phyloP scores from a whole-genome alignment of 2,888 invertebrate genomes.

The Timandra comae region DNA sequence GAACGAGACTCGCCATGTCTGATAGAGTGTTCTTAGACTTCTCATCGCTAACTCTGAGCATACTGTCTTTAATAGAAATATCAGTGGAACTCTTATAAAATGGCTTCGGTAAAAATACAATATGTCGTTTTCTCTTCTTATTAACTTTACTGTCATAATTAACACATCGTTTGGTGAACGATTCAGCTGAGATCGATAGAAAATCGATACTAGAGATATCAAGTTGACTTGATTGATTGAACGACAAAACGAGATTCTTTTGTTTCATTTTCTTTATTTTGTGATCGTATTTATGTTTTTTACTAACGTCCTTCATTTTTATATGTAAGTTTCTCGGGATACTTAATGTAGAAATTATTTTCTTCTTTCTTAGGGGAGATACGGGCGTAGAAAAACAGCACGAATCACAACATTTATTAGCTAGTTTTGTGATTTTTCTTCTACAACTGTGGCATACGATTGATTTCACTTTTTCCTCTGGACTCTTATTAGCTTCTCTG shows the following conservation, averaged over 20 bases:
- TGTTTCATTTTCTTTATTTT: conserved; percentile 25
- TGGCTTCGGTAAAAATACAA: conserved; percentile 30
- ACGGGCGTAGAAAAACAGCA: conserved; percentile 39
- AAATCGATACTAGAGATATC: conserved; percentile 40
- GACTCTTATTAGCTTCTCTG: conserved; percentile 22
- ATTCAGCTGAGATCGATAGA: conserved; percentile 41
- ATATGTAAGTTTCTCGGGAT: conserved; percentile 46
- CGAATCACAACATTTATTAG: conserved; percentile 2
- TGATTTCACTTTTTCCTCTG: conserved; percentile 26
- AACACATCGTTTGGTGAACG: conserved; percentile 34
- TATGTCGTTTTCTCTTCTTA: conserved; percentile 22
- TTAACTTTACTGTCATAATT: conserved; percentile 22
- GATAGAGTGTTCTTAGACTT: conserved; percentile 16
- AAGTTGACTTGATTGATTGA: conserved; percentile 25
- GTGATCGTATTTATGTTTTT: conserved; percentile 14
- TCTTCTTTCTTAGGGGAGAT: conserved; percentile 32
- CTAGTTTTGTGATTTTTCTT: conserved; percentile 11
- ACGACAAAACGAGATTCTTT: conserved; percentile 27
- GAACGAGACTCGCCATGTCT: conserved; percentile 35
- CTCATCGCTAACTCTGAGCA: too few relatives aligned
- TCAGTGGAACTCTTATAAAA: conserved; percentile 26
- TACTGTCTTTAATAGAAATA: conserved; percentile 19
- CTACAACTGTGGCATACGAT: conserved; percentile 26
- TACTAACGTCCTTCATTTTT: conserved; percentile 12
- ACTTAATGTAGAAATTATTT: conserved; percentile 55